Conservation (phyloP, 2,113 vertebrate species). For the Calyptommatus sinebrachiatus region DNA sequence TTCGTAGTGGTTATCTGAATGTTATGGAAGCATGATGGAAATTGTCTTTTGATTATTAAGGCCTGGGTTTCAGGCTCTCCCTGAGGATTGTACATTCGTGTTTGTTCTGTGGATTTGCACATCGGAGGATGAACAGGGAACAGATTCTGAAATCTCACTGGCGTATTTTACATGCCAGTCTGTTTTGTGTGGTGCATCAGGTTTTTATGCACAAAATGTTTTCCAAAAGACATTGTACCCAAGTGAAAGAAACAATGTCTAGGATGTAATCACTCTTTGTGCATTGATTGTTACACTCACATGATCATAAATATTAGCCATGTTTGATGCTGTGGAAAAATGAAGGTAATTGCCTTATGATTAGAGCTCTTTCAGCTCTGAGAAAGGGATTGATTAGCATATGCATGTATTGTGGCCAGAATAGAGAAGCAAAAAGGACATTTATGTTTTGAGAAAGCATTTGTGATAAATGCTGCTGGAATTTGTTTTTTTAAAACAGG, state of each 20-base stretch:
- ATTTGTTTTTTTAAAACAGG: conserved; percentile 43
- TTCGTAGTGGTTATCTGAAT: conserved; percentile 74
- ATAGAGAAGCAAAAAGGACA: conserved; percentile 66
- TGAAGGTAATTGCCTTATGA: conserved; percentile 83
- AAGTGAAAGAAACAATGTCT: conserved; percentile 74
- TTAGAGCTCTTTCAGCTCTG: conserved; percentile 77
- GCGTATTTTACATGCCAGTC: conserved; percentile 69
- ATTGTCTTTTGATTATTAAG: conserved; percentile 88
- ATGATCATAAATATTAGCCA: conserved; percentile 83
- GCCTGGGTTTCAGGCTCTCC: conserved; percentile 79
- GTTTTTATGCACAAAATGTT: conserved; percentile 68
- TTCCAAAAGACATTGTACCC: conserved; percentile 65
- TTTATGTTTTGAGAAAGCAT: conserved; percentile 65
- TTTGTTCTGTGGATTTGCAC: conserved; percentile 76
- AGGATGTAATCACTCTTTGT: conserved; percentile 74
- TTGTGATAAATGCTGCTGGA: conserved; percentile 59
- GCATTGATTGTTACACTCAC: conserved; percentile 78
- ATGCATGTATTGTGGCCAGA: conserved; percentile 74
- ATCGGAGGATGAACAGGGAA: conserved; percentile 73
- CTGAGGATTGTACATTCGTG: conserved; percentile 77
- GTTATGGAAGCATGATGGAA: conserved; percentile 77
- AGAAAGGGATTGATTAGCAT: conserved; percentile 77
- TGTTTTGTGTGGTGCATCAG: conserved; percentile 67
- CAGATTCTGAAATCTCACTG: conserved; percentile 65
- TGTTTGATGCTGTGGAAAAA: conserved; percentile 79